phyloP scores from a whole-genome alignment of 2,113 vertebrate species.

The Amphiprion percula region DNA sequence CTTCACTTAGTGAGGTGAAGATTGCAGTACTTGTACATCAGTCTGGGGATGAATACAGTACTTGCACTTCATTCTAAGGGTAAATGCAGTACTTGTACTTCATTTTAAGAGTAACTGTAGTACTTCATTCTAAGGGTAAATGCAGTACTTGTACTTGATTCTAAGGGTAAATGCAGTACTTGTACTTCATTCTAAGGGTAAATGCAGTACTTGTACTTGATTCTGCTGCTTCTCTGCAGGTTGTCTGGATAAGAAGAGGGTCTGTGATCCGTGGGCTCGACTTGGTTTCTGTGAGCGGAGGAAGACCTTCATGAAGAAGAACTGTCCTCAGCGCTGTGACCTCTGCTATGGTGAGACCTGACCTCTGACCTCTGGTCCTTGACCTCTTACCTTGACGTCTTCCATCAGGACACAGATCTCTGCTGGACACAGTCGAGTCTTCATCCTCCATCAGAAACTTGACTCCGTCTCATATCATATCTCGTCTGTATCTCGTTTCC shows the following conservation, averaged over 20 bases:
- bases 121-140: neutral
- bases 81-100: neutral
- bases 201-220: neutral
- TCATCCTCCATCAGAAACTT: too few relatives aligned
- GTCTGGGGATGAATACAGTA: neutral
- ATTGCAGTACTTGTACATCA: neutral
- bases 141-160: neutral
- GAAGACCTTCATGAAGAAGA: constrained; percentile 84
- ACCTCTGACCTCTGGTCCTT: neutral
- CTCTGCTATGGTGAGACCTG: constrained; percentile 82
- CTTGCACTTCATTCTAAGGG: neutral
- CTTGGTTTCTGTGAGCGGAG: constrained; percentile 84
- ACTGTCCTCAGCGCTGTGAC: constrained; percentile 85
- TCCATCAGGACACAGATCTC: too few relatives aligned
- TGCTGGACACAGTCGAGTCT: too few relatives aligned
- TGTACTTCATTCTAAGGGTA: neutral
- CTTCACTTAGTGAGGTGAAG: neutral
- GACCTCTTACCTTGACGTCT: too few relatives aligned
- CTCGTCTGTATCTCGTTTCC: neutral
- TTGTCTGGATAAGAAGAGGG: constrained; percentile 84
- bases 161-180: too few relatives aligned
- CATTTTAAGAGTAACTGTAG: neutral
- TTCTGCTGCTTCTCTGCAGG: constrained; percentile 61
- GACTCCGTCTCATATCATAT: neutral
- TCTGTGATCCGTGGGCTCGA: constrained; percentile 85